phyloP scores from a whole-genome alignment of 2,888 invertebrate genomes.

The Cephus nigrinus region DNA sequence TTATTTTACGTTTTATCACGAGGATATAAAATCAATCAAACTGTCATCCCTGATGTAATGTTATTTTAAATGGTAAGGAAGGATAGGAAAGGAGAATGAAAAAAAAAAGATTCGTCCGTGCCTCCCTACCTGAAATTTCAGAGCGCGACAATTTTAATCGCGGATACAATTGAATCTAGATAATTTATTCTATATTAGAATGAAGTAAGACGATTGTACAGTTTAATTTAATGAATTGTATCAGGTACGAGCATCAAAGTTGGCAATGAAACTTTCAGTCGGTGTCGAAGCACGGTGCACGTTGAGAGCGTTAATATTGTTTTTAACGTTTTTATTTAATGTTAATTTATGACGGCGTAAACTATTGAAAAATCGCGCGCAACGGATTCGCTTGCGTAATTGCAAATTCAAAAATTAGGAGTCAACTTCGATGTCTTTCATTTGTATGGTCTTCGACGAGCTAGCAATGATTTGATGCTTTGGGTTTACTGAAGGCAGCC shows the following conservation, averaged over 20 bases:
- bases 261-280: constrained; percentile 32
- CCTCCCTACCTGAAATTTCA: constrained; percentile 41
- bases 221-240: constrained; percentile 35
- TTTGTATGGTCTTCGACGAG: background rate
- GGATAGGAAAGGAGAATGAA: no score
- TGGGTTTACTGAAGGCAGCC: background rate
- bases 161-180: constrained; percentile 40
- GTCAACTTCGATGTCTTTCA: no score
- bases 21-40: no score
- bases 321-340: background rate
- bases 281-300: constrained; percentile 31
- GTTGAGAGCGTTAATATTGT: constrained; percentile 33
- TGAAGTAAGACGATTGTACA: constrained; percentile 33
- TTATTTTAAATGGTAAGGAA: no score
- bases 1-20: no score
- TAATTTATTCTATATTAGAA: constrained; percentile 57
- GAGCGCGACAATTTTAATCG: constrained; percentile 24
- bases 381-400: no score
- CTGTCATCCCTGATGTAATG: no score
- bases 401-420: no score
- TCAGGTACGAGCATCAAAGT: constrained; percentile 24
- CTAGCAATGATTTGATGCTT: background rate
- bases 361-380: no score
- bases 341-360: no score
- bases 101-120: constrained; percentile 28